Evolutionary conservation across 1,140 invertebrate genomes (phyloP), one percentile per base, ranked within the genome.

Genomic region (Euura lappo): DNA sequence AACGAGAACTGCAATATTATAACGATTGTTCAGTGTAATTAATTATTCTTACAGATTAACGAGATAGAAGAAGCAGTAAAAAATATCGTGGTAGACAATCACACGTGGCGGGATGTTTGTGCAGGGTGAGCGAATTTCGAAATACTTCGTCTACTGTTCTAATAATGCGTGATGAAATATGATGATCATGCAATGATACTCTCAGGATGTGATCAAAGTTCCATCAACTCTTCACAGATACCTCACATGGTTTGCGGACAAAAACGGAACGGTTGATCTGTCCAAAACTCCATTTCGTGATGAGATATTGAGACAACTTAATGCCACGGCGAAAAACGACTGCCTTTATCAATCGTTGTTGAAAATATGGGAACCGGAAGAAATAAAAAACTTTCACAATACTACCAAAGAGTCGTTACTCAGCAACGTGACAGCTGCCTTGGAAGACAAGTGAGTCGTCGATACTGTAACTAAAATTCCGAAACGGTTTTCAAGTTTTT

Each of bases 61-160:
- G 82, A 88, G 4, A 81, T 89, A 43, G 87, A 89, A 42, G 79
- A 80, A 10, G 73, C 75, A 7, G 81, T 89, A 13, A 84, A 84
- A 69, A 80, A 72, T 28, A 83, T 88, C 45, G 72, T 77, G n/a
- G 79, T 84, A 4, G 74, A 84, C 8, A 85, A 84, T 68, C 75
- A 81, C n/a, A 84, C 81, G 2, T 89, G 87, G 86, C 74, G 80
- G 6, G 85, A 89, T 70, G 80, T 89, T 10, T 89, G 88, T 44
- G 86, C 86, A n/a, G 84, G 84, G 88, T 89, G 79, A 86, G 75
- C 72, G 44, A 42, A 6, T 44, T 46, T 60, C 4, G 45, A 69
- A 66, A 28, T 42, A 68, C 42, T 44, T 72, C 47, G n/a, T n/a
- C 3, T 46, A 6, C 42, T 71, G 45, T 65, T 73, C 45, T 65